Conservation (phyloP, 2,888 invertebrate species). For the Pheosia gnoma region DNA sequence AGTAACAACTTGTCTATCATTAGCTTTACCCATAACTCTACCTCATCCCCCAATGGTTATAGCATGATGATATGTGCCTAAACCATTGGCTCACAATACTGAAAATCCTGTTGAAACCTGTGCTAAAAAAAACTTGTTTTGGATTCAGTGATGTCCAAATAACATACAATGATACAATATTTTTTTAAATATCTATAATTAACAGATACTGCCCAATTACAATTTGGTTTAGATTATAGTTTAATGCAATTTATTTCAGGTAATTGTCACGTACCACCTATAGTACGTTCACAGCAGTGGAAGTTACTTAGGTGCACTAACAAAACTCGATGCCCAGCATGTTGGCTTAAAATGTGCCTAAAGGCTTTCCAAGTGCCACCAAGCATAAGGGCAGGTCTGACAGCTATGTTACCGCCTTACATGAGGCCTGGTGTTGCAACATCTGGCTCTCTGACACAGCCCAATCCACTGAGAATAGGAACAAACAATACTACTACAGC, state of each 20-base stretch:
- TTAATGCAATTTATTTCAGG: constrained; percentile 64
- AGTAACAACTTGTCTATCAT: no score
- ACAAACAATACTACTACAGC: constrained; percentile 48
- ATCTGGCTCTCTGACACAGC: constrained; percentile 53
- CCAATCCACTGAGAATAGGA: constrained; percentile 64
- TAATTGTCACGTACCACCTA: constrained; percentile 88
- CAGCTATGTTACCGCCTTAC: constrained; percentile 87
- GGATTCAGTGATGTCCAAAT: no score
- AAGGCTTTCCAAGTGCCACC: constrained; percentile 91
- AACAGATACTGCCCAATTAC: no score
- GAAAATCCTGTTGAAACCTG: no score
- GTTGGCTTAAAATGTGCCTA: constrained; percentile 94
- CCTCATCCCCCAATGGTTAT: no score
- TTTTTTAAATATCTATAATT: no score
- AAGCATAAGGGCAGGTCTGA: constrained; percentile 86
- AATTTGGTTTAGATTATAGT: not conserved
- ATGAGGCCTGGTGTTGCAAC: constrained; percentile 78
- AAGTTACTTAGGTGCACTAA: constrained; percentile 87
- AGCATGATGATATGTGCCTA: no score
- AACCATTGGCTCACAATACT: no score
- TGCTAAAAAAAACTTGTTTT: no score
- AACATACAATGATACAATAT: no score
- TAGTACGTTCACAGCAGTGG: constrained; percentile 88
- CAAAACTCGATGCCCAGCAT: constrained; percentile 91
- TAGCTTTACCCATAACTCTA: no score